These are phyloP conservation scores for Zeugodacus cucurbitae DNA, from an alignment of 1,140 invertebrate species.

Conservation along the genomic window DNA sequence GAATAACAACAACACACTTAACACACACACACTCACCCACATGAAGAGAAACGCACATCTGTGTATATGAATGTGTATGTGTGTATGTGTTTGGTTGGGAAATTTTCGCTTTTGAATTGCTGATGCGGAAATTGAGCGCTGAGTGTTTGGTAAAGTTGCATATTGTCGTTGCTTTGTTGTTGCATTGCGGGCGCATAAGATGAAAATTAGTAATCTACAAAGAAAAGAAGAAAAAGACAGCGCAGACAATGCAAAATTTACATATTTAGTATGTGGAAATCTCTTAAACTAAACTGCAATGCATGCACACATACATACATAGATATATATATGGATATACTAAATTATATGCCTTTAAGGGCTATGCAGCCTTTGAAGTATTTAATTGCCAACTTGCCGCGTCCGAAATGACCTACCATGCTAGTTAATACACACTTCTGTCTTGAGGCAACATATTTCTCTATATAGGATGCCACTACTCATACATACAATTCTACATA, in stretches of 20 bases:
- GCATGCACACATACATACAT: too few relatives aligned
- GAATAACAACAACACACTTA: not conserved
- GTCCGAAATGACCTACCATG: too few relatives aligned
- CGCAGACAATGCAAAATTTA: not conserved
- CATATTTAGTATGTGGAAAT: too few relatives aligned
- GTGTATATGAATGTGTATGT: not conserved
- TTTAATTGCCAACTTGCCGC: too few relatives aligned
- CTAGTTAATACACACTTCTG: too few relatives aligned
- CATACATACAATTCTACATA: too few relatives aligned
- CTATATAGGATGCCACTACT: too few relatives aligned
- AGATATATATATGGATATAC: too few relatives aligned
- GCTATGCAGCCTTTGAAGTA: too few relatives aligned
- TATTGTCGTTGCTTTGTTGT: not conserved
- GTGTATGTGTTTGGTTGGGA: not conserved
- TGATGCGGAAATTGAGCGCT: slow-evolving; percentile 5
- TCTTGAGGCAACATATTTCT: too few relatives aligned
- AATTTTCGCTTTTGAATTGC: slow-evolving; percentile 3
- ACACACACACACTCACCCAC: not conserved
- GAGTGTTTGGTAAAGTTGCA: not conserved
- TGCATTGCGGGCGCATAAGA: not conserved
- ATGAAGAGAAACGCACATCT: not conserved
- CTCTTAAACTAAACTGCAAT: too few relatives aligned
- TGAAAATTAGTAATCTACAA: not conserved
- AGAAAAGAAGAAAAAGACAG: not conserved
- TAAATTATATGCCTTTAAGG: too few relatives aligned